A percentile compares a stretch with the other conserved stretches of the same genome.
Evolutionary conservation across 2,888 invertebrate species (phyloP).

Genomic region (Noctua fimbriata): DNA sequence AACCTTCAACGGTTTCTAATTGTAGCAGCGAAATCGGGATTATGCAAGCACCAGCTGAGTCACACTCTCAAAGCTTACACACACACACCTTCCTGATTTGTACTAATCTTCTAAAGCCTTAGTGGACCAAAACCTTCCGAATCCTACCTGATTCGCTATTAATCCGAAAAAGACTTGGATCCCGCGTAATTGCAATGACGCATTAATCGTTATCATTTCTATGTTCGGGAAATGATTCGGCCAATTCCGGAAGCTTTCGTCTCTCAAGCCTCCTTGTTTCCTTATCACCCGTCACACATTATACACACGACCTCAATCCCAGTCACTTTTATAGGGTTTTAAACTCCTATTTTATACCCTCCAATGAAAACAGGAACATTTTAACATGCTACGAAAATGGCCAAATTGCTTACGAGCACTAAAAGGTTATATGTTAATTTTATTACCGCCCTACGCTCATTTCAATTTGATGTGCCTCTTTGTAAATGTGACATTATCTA

Average conservation of each 20-base stretch:
- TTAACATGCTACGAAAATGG: constrained; percentile 75
- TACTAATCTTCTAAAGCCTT: constrained; percentile 31
- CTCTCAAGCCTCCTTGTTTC: constrained; percentile 6
- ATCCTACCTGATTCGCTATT: background rate
- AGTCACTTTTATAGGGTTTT: constrained; percentile 72
- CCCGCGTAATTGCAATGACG: background rate
- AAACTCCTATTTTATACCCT: constrained; percentile 74
- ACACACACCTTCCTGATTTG: constrained; percentile 13
- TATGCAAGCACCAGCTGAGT: constrained; percentile 3
- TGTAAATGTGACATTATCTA: constrained; percentile 55
- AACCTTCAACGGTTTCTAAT: constrained; percentile 6
- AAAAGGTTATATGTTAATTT: constrained; percentile 77
- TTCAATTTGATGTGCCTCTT: constrained; percentile 57
- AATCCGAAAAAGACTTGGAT: background rate
- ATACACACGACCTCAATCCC: constrained; percentile 70
- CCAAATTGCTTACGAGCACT: constrained; percentile 74
- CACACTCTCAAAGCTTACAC: constrained; percentile 12
- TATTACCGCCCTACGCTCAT: constrained; percentile 67
- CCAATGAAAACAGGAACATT: constrained; percentile 73
- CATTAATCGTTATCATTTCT: background rate
- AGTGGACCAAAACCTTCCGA: background rate
- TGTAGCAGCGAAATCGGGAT: constrained; percentile 26
- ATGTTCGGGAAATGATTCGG: constrained; percentile 8
- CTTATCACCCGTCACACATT: constrained; percentile 34
- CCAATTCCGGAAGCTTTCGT: constrained; percentile 13